Conservation (phyloP, 1,140 invertebrate genomes). For the Megalopta genalis region DNA sequence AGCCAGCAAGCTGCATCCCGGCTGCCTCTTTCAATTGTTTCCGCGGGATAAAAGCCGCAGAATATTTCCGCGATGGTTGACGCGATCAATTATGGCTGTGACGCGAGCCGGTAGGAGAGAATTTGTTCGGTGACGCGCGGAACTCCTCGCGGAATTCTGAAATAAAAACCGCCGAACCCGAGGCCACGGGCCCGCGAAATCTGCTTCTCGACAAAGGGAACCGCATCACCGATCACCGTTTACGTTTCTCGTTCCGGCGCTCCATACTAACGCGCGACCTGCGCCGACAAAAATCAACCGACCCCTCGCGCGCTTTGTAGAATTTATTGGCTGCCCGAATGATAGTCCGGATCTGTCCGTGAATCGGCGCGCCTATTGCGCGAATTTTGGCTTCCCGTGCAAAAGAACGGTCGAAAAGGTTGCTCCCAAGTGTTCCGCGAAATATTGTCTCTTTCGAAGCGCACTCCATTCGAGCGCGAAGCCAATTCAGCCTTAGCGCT, state of each 20-base stretch:
- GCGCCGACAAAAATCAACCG: neutral
- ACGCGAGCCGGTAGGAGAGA: neutral
- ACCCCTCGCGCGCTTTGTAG: neutral
- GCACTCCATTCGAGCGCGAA: no score
- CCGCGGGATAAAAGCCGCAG: neutral
- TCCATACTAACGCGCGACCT: neutral
- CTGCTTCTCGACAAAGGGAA: slow-evolving; percentile 37
- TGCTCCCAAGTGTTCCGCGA: no score
- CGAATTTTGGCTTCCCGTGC: no score
- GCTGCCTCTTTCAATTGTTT: neutral
- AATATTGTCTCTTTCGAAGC: no score
- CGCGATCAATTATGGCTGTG: slow-evolving; percentile 22
- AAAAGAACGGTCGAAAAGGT: no score
- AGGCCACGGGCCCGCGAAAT: slow-evolving; percentile 25
- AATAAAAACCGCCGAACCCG: slow-evolving; percentile 29
- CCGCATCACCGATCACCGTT: slow-evolving; percentile 27
- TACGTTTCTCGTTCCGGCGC: no score
- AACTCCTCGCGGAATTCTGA: slow-evolving; percentile 18
- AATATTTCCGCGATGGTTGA: neutral
- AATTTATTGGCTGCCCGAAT: neutral
- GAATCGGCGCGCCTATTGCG: no score
- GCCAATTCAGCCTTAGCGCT: no score
- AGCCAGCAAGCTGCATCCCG: no score
- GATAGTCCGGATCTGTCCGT: no score
- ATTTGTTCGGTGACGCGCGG: slow-evolving; percentile 11